A percentile compares a stretch with the other conserved stretches of the same genome.
Evolutionary conservation across 2,888 invertebrate species (phyloP).

Genomic region (Harpagoxenus sublaevis): DNA sequence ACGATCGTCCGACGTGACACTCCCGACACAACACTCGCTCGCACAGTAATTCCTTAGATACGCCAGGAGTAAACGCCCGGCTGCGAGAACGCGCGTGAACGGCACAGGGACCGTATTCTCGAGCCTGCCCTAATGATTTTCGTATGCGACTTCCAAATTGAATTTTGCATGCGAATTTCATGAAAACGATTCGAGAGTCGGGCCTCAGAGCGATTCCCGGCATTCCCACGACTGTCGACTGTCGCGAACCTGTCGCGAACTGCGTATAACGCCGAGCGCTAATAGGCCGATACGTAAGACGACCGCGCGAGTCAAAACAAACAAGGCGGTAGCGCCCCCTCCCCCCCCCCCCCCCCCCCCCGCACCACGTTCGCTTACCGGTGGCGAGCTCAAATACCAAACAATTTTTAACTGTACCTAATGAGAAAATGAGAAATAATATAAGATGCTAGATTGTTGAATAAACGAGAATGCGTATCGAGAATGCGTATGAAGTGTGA

Average conservation of each 20-base stretch:
- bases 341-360: too few species aligned
- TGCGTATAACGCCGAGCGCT: not conserved
- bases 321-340: too few species aligned
- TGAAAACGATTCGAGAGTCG: too few species aligned
- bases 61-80: not conserved
- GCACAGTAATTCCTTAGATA: not conserved
- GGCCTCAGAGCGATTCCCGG: not conserved
- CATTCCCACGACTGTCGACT: too few species aligned
- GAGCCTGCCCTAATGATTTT: too few species aligned
- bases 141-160: too few species aligned
- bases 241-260: not conserved
- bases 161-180: too few species aligned
- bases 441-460: too few species aligned
- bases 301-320: not conserved
- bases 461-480: too few species aligned
- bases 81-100: not conserved
- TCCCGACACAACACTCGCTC: not conserved
- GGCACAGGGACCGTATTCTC: not conserved
- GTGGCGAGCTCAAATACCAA: not conserved
- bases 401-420: not conserved
- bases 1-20: not conserved
- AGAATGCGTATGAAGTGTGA: too few species aligned
- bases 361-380: not conserved
- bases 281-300: not conserved
- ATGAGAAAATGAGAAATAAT: too few species aligned